Evolutionary conservation across 2,888 invertebrate genomes (phyloP), one percentile per base, ranked within the genome.

Genomic region (Cylindroiulus punctatus): DNA sequence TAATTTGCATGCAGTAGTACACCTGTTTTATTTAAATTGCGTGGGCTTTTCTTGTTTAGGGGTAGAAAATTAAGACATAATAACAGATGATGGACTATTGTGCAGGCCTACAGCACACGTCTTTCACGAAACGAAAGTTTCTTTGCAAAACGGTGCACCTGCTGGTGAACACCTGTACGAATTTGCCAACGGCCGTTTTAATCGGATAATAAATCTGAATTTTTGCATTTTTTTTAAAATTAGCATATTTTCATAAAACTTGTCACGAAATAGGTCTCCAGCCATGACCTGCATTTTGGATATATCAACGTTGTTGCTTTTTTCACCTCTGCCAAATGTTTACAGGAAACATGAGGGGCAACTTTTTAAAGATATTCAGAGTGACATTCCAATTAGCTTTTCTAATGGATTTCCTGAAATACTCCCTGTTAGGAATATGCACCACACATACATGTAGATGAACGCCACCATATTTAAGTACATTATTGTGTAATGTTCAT

Each of bases 11-110:
- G 76, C 76, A 30, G 22, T 30, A 30, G 76, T 76, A 76, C 76
- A 76, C 76, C 76, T 76, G 76, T 76, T 76, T 76, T 76, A 76
- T 76, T 30, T 76, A 76, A 76, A 76, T 12, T 12, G 76, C 12
- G 76, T 76, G 76, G 76, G 76, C 76, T 76, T 76, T 76, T 22
- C 76, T 76, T 30, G 26, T 76, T 76, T 17, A 22, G 30, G 36
- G 30, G 76, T 76, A 30, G 76, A 76, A 76, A 26, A 76, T 76
- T 30, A 76, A 76, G 76, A 76, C 17, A 30, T 76, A 76, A 76
- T 76, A 76, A 76, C 76, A 76, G 76, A 76, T 30, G 76, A 76
- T 76, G 76, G 76, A 76, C 76, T 76, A 76, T 30, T 76, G 76
- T 76, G 26, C 12, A 30, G 76, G 30, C 76, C 76, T 30, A 76